A percentile compares a stretch with the other conserved stretches of the same genome.
Evolutionary conservation across 2,888 invertebrate species (phyloP).

Genomic region (Diploptera punctata): DNA sequence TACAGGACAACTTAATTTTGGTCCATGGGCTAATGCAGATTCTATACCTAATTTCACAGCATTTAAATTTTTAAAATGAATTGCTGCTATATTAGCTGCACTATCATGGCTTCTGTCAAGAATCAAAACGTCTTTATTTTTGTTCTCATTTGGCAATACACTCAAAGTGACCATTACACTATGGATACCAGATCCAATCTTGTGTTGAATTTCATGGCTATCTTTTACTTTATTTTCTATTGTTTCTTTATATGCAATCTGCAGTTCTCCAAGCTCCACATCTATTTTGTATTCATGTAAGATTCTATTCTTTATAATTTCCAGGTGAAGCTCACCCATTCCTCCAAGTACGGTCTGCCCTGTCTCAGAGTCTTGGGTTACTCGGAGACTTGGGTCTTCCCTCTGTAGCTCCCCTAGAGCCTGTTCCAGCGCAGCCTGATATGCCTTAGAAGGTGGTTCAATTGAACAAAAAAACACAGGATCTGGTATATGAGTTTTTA

Average conservation of each 20-base stretch:
- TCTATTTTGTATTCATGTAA: constrained; percentile 89
- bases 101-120: constrained; percentile 72
- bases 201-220: constrained; percentile 64
- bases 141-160: constrained; percentile 57
- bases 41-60: constrained; percentile 76
- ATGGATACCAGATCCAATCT: constrained; percentile 68
- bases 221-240: constrained; percentile 58
- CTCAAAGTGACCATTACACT: constrained; percentile 68
- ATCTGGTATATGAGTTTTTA: constrained; percentile 79
- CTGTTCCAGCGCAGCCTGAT: constrained; percentile 76
- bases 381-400: constrained; percentile 91
- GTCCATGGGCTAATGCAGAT: constrained; percentile 78
- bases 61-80: constrained; percentile 70
- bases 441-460: constrained; percentile 84
- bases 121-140: constrained; percentile 53
- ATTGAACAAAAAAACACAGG: constrained; percentile 98
- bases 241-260: constrained; percentile 90
- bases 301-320: constrained; percentile 90
- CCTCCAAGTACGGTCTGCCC: constrained; percentile 89
- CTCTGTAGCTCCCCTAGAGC: constrained; percentile 81
- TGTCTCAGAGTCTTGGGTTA: constrained; percentile 76
- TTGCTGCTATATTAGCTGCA: constrained; percentile 68
- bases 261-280: constrained; percentile 87
- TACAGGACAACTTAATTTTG: constrained; percentile 84
- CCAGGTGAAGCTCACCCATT: constrained; percentile 98